phyloP scores from a whole-genome alignment of 2,888 invertebrate species.

The Bombyx huttoni region DNA sequence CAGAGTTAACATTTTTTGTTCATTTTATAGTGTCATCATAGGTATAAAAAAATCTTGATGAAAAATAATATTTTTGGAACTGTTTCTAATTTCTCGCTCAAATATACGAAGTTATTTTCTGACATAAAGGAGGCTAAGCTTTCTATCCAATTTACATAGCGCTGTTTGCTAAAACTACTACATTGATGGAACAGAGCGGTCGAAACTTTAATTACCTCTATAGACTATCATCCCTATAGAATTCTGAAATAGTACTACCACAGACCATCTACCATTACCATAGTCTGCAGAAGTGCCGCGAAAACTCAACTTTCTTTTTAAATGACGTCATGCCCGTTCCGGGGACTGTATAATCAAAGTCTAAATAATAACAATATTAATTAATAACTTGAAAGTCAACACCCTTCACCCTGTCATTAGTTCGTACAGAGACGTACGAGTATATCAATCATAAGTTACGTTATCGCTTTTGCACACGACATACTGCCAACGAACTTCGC shows the following conservation, averaged over 20 bases:
- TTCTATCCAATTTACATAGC: too few species aligned
- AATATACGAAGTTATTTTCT: too few species aligned
- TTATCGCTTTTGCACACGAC: conserved; percentile 56
- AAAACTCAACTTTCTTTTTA: conserved; percentile 3
- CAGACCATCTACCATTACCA: neutral
- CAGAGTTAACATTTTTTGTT: neutral
- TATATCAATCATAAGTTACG: conserved; percentile 65
- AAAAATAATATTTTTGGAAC: too few species aligned
- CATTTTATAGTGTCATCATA: too few species aligned
- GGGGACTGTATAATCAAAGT: conserved; percentile 32
- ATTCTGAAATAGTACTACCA: too few species aligned
- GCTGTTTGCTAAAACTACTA: too few species aligned
- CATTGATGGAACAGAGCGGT: too few species aligned
- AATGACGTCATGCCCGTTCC: conserved; percentile 10
- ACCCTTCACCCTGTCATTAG: conserved; percentile 65
- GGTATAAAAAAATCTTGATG: too few species aligned
- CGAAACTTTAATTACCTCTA: too few species aligned
- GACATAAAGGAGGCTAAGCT: too few species aligned
- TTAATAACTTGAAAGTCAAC: conserved; percentile 70
- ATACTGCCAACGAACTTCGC: conserved; percentile 40
- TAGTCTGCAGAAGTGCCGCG: neutral
- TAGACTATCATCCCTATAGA: too few species aligned
- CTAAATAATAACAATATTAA: conserved; percentile 66
- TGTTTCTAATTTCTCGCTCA: too few species aligned
- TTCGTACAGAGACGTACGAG: conserved; percentile 57